Conservation (phyloP, 2,888 invertebrate genomes). For the Mythimna vitellina region DNA sequence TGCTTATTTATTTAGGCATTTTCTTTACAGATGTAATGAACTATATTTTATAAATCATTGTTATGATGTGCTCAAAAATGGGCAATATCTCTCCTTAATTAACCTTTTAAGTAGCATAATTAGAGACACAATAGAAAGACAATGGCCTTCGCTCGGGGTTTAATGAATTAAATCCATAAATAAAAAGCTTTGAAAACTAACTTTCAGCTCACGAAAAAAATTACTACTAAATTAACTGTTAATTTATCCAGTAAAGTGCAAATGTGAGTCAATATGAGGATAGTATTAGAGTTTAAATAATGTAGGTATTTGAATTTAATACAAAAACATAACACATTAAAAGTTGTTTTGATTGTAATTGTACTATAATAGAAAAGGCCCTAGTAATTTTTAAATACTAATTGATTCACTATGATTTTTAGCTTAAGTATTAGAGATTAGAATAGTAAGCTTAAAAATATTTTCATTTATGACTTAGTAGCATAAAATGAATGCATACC, state of each 20-base stretch:
- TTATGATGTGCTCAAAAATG: neutral
- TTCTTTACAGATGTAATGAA: neutral
- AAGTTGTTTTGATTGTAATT: slow-evolving; percentile 7
- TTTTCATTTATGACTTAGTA: neutral
- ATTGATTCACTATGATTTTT: neutral
- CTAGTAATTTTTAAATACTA: neutral
- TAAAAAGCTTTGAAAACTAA: neutral
- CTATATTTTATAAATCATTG: neutral
- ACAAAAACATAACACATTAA: slow-evolving; percentile 6
- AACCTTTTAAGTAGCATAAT: too few species aligned
- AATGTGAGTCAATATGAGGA: slow-evolving; percentile 41
- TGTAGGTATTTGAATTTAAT: slow-evolving; percentile 9
- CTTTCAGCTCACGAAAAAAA: neutral
- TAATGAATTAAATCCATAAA: slow-evolving; percentile 1
- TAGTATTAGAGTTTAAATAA: slow-evolving; percentile 12
- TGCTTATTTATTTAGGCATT: slow-evolving; percentile 4
- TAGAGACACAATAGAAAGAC: too few species aligned
- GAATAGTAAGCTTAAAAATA: slow-evolving; percentile 5
- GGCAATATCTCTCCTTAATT: neutral
- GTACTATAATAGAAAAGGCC: neutral
- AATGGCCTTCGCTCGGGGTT: too few species aligned
- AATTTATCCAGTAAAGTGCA: slow-evolving; percentile 7
- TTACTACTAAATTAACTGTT: neutral
- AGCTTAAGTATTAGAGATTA: neutral
- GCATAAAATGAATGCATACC: slow-evolving; percentile 74